Base-by-base conservation (phyloP, 2,113 vertebrate species). In the Hystrix cristata region DNA sequence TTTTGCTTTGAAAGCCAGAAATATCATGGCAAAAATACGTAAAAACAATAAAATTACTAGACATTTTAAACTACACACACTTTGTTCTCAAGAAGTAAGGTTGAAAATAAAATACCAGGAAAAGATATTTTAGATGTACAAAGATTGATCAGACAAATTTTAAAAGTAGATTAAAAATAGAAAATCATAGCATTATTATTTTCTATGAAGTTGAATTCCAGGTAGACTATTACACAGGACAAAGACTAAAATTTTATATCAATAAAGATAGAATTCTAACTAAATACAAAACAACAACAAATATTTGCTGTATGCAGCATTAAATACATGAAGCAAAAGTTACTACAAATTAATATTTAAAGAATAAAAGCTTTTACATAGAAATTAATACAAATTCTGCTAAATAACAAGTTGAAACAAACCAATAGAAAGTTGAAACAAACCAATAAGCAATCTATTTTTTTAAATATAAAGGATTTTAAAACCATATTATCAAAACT, bases 341-440 rank as follows among this genome's bases (percentile, higher is more conserved):
- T 48, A 93, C 82, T 87, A 76, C 46, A 96, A 55, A 83, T 83
- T 51, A 82, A 62, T 38, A 90, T 85, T 57, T 83, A 76, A 74
- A 48, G 23, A 80, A 48, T 60, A 82, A 16, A 87, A 25, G 4
- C 2, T 9, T 51, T 16, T n/a, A 46, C 2, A 43, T 46, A 69
- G 31, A 90, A 74, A 86, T 71, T 59, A 59, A 69, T 51, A 93
- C 12, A 11, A 31, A 94, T 53, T 53, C 57, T 80, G 14, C 57
- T 85, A 78, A 92, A 82, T 72, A 95, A 38, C 38, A 38, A 38
- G 38, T 38, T 38, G 38, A 38, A 38, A 38, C 38, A 38, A 78
- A 7, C 15, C 25, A 62, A 59, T 90, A 38, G 71, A 76, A 86
- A 91, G 80, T 71, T 69, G 65, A 67, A 85, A n/a, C 19, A 87